phyloP scores from a whole-genome alignment of 2,888 invertebrate species.

The Microplitis deprimator region DNA sequence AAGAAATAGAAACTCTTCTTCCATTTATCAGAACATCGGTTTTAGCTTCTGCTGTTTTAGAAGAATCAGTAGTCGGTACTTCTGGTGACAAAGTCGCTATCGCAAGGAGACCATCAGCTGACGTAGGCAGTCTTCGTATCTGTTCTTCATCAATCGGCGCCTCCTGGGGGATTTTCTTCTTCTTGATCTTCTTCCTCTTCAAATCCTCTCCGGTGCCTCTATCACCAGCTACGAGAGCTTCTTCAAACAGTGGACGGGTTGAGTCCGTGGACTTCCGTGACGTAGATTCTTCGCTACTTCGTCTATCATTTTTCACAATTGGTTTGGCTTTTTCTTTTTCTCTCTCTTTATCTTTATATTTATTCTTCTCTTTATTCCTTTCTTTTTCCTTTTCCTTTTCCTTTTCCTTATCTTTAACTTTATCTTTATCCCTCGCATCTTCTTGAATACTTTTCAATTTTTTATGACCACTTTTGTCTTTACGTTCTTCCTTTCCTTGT shows the following conservation, averaged over 20 bases:
- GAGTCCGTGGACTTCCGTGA: too few relatives aligned
- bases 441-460: neutral
- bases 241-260: neutral
- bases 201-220: neutral
- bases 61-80: neutral
- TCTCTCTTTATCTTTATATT: neutral
- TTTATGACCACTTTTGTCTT: neutral
- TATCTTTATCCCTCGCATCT: neutral
- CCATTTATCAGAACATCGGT: neutral
- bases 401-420: neutral
- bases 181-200: neutral
- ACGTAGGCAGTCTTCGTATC: too few relatives aligned
- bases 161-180: neutral
- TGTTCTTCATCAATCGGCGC: neutral
- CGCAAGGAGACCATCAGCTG: too few relatives aligned
- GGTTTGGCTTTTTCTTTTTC: neutral
- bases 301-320: neutral
- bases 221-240: neutral
- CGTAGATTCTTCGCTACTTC: too few relatives aligned
- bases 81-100: neutral
- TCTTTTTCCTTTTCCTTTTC: neutral
- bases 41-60: neutral
- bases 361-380: slow-evolving; percentile 1
- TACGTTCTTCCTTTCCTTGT: neutral
- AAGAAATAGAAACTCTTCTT: slow-evolving; percentile 15